Evolutionary conservation across 2,113 vertebrate species (phyloP).

Genomic region (Nibea coibor): DNA sequence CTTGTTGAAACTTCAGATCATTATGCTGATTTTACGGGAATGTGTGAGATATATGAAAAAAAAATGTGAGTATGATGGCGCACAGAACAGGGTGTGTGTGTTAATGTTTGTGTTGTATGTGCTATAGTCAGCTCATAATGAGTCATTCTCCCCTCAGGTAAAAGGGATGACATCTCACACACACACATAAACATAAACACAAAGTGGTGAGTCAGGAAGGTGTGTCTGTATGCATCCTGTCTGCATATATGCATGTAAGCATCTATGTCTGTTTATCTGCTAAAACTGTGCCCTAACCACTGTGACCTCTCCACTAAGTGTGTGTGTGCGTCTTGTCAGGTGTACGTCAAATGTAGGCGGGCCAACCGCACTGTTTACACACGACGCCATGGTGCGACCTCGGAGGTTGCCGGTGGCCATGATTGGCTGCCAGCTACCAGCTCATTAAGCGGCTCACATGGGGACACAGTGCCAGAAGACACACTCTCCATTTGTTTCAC

Average conservation of each 20-base stretch:
- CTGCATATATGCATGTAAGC: constrained; percentile 29
- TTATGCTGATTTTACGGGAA: constrained; percentile 7
- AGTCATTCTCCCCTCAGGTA: constrained; percentile 39
- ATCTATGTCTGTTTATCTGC: constrained; percentile 36
- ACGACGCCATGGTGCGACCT: constrained; percentile 61
- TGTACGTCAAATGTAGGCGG: constrained; percentile 71
- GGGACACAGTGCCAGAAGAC: constrained; percentile 62
- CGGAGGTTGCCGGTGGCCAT: constrained; percentile 52
- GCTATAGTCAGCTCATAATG: constrained; percentile 17
- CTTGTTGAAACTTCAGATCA: background rate
- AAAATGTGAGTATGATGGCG: background rate
- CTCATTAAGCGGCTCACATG: constrained; percentile 65
- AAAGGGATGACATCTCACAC: constrained; percentile 11
- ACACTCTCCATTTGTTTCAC: constrained; percentile 80
- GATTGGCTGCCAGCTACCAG: constrained; percentile 74
- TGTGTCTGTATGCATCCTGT: constrained; percentile 34
- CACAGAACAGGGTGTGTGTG: constrained; percentile 10
- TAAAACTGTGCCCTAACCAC: constrained; percentile 46
- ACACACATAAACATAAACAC: constrained; percentile 28
- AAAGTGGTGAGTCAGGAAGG: constrained; percentile 31
- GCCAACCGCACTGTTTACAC: constrained; percentile 58
- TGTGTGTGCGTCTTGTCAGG: constrained; percentile 62
- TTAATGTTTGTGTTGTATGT: constrained; percentile 1
- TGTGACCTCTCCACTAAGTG: constrained; percentile 53
- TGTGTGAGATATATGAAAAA: background rate